Percentiles rank a stretch among this genome's conserved stretches.
Conservation (phyloP, 2,888 invertebrate species). For the Apodemia duryi region DNA sequence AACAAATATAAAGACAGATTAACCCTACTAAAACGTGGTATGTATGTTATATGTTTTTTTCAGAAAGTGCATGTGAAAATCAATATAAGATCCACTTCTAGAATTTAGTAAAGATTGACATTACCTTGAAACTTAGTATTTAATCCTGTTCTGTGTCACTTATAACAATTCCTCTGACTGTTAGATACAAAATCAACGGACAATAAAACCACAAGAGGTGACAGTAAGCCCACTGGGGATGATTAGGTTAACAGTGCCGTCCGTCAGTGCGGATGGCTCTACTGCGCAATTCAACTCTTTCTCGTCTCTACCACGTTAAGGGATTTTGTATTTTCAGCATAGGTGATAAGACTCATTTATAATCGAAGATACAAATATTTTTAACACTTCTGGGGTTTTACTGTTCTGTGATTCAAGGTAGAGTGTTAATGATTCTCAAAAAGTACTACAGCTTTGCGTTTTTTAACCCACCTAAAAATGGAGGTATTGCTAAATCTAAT, state of each 20-base stretch:
- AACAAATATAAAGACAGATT: not conserved
- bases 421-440: not conserved
- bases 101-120: not conserved
- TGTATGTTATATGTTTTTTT: not conserved
- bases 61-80: not conserved
- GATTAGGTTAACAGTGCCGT: slow-evolving; percentile 39
- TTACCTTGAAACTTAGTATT: not conserved
- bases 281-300: slow-evolving; percentile 44
- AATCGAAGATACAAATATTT: not conserved
- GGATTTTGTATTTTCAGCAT: not conserved
- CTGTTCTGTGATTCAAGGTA: not conserved
- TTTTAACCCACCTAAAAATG: not conserved
- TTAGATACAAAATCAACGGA: slow-evolving; percentile 17
- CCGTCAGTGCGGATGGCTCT: slow-evolving; percentile 35
- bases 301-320: not conserved
- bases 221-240: slow-evolving; percentile 34
- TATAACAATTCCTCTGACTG: not conserved
- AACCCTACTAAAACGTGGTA: not conserved
- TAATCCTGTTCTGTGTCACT: not conserved
- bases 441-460: not conserved
- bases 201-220: slow-evolving; percentile 40
- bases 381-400: not conserved
- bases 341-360: not conserved
- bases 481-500: not conserved
- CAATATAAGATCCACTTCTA: not conserved